Base-by-base conservation (phyloP, 1,140 invertebrate genomes). In the Papilio xuthus region DNA sequence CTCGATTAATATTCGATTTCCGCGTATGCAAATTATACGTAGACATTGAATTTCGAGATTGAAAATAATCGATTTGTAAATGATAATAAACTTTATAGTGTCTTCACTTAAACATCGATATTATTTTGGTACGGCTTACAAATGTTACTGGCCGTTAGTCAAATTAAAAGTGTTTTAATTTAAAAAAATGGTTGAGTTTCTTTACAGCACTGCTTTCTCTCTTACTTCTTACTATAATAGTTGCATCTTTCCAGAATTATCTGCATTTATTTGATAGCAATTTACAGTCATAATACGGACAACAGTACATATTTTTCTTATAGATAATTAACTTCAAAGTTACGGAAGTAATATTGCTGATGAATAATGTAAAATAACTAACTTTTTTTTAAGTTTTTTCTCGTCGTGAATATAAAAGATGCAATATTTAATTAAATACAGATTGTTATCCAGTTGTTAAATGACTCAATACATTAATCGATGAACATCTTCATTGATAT, bases 1-100 rank as follows among this genome's bases (percentile, higher is more conserved):
- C 56, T 41, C 74, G 74, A 76, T 76, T 75, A 56, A 75, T 75
- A 75, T 53, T 63, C 74, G 74, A 76, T 76, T 76, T 76, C 74
- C 74, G 53, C 32, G 28, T 76, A 76, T 76, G 53, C 50, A 63
- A 76, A 76, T 76, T 32, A 42, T 37, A 37, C 73, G 53, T n/a
- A 32, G 47, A 28, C 10, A 67, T 67, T 63, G 72, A 74, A 12
- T 50, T 32, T 74, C 13, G 23, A 42, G 47, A 73, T 73, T 50
- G 10, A n/a, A 75, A 75, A 32, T 75, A 56, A 53, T 75, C 47
- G 47, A 75, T 53, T 74, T 47, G 20, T 44, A 42, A 71, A 73
- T 73, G 23, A 47, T 10, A 23, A 23, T 73, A 18, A 47, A 50
- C 47, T 60, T 26, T 26, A 60, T 60, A 12, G 23, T 26, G 56